These are phyloP conservation scores for Passer montanus DNA, from an alignment of 2,113 vertebrate species.

Conservation along the genomic window DNA sequence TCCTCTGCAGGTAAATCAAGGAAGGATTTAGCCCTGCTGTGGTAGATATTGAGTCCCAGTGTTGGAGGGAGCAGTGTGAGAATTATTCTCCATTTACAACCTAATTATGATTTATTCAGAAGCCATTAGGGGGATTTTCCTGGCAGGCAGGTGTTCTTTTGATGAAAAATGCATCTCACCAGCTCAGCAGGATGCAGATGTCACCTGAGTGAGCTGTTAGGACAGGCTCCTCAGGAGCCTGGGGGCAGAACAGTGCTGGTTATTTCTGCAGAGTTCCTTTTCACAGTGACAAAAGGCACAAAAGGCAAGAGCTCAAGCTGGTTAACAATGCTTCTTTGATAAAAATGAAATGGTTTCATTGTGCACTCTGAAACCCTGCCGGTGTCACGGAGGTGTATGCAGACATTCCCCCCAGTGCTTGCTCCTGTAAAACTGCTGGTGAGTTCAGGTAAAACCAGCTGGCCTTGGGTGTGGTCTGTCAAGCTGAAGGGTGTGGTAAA, in stretches of 20 bases:
- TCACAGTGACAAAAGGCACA: background rate
- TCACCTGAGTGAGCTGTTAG: background rate
- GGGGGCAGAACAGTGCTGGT: background rate
- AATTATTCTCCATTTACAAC: background rate
- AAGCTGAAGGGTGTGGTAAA: background rate
- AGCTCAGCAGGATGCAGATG: background rate
- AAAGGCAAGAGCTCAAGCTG: background rate
- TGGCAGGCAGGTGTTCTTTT: background rate
- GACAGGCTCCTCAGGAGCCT: background rate
- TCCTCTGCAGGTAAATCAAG: conserved; percentile 20
- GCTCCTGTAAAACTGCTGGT: background rate
- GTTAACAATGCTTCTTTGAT: background rate
- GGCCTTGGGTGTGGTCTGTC: background rate
- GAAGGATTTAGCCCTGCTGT: background rate
- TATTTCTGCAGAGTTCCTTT: background rate
- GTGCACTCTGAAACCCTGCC: background rate
- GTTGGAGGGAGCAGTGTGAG: background rate
- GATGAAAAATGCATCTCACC: background rate
- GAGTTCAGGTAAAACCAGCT: background rate
- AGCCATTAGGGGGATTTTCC: background rate
- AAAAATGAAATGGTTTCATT: background rate
- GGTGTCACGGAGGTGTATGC: background rate
- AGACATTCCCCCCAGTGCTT: rapidly evolving
- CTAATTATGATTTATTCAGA: background rate
- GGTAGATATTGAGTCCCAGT: background rate